Evolutionary conservation across 2,113 vertebrate genomes (phyloP).

Genomic region (Tiliqua scincoides): DNA sequence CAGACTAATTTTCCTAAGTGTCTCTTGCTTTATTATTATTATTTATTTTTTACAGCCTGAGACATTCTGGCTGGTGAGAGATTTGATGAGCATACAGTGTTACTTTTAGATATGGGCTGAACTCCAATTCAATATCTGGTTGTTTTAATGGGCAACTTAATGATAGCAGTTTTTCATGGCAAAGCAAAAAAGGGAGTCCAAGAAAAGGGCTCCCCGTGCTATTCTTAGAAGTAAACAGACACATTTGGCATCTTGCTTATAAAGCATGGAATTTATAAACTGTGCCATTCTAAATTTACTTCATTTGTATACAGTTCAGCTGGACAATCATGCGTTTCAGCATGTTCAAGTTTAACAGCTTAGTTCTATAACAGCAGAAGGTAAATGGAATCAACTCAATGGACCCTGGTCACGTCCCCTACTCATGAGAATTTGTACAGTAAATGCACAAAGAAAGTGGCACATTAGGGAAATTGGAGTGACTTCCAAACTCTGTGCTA

Average conservation of each 20-base stretch:
- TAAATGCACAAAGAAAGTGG: neutral
- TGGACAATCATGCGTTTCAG: constrained; percentile 29
- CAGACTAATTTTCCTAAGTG: constrained; percentile 44
- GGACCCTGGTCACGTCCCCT: constrained; percentile 44
- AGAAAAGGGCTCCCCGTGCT: constrained; percentile 64
- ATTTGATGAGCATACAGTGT: constrained; percentile 34
- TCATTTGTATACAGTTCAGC: constrained; percentile 59
- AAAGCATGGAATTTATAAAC: constrained; percentile 64
- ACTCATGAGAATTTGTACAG: neutral
- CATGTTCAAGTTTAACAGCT: constrained; percentile 63
- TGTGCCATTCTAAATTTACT: constrained; percentile 70
- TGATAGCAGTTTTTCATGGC: constrained; percentile 72
- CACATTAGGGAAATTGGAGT: constrained; percentile 39
- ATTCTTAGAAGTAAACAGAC: constrained; percentile 69
- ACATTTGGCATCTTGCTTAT: constrained; percentile 71
- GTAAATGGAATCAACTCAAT: constrained; percentile 37
- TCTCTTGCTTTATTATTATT: constrained; percentile 2
- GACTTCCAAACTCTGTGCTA: constrained; percentile 50
- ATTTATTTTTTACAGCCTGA: neutral
- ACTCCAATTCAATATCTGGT: constrained; percentile 65
- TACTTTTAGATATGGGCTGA: constrained; percentile 67
- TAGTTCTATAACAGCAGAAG: constrained; percentile 44
- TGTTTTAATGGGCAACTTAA: constrained; percentile 63
- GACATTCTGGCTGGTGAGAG: neutral
- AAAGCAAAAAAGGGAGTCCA: constrained; percentile 61